Percentiles rank a stretch among this genome's conserved stretches.
phyloP scores from a whole-genome alignment of 2,797 vertebrate genomes.

The Lepus townsendii region DNA sequence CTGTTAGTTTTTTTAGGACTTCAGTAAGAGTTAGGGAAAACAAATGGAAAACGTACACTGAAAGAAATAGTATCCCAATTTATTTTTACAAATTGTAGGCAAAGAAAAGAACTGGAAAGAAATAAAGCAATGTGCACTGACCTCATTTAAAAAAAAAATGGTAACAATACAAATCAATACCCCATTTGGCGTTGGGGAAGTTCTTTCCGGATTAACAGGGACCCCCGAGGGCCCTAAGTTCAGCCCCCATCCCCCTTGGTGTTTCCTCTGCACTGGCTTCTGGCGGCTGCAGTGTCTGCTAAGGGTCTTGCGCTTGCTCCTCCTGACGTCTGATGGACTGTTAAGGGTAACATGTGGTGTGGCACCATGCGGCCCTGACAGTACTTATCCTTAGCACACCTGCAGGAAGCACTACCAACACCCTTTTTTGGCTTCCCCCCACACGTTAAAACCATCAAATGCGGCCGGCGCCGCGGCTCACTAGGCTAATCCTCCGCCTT shows the following conservation, averaged over 20 bases:
- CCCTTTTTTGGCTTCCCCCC: background rate
- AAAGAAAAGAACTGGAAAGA: background rate
- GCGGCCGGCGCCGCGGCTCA: background rate
- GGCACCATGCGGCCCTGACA: rapidly evolving
- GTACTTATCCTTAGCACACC: background rate
- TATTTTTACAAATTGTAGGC: background rate
- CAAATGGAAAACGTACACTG: background rate
- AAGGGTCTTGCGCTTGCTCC: background rate
- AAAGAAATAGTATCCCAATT: background rate
- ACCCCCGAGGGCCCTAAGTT: background rate
- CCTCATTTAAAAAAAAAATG: too few relatives aligned
- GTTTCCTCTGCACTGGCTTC: background rate
- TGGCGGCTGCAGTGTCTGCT: background rate
- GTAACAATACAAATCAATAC: background rate
- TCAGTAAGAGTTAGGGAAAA: background rate
- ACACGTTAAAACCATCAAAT: background rate
- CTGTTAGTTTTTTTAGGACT: background rate
- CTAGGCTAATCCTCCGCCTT: too few relatives aligned
- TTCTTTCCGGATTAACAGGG: background rate
- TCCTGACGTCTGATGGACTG: background rate
- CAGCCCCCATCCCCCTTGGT: background rate
- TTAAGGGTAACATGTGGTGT: rapidly evolving
- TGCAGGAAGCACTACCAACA: background rate
- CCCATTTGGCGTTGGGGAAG: background rate
- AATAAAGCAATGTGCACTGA: background rate